phyloP scores from a whole-genome alignment of 2,888 invertebrate species.

The Amphimallon solstitiale region DNA sequence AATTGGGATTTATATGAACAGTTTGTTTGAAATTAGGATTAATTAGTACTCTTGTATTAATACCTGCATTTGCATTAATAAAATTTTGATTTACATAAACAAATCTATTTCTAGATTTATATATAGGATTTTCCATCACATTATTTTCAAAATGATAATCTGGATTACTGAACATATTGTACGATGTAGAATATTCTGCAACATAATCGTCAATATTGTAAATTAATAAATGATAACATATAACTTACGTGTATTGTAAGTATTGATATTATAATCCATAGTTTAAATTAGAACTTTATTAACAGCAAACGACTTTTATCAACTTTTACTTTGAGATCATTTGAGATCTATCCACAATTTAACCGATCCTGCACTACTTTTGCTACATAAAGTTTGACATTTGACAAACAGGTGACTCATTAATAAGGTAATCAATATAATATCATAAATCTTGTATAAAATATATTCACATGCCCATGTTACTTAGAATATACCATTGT shows the following conservation, averaged over 20 bases:
- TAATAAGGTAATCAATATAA: background rate
- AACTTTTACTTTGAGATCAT: too few species aligned
- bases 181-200: background rate
- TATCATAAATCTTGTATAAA: background rate
- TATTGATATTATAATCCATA: constrained; percentile 30
- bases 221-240: background rate
- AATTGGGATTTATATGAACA: constrained; percentile 53
- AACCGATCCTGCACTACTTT: background rate
- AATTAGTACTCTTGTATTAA: constrained; percentile 51
- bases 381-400: background rate
- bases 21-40: constrained; percentile 58
- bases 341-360: too few species aligned
- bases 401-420: background rate
- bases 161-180: constrained; percentile 16
- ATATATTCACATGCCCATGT: too few species aligned
- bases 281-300: background rate
- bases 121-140: background rate
- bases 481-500: too few species aligned
- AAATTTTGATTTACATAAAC: constrained; percentile 40
- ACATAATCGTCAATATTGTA: background rate
- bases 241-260: constrained; percentile 16
- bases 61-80: constrained; percentile 12
- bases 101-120: constrained; percentile 27
- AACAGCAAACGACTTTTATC: too few species aligned
- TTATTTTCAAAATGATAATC: background rate